Evolutionary conservation across 64 coral and sea anemone species (phyloP).

Genomic region (Acropora yongei): DNA sequence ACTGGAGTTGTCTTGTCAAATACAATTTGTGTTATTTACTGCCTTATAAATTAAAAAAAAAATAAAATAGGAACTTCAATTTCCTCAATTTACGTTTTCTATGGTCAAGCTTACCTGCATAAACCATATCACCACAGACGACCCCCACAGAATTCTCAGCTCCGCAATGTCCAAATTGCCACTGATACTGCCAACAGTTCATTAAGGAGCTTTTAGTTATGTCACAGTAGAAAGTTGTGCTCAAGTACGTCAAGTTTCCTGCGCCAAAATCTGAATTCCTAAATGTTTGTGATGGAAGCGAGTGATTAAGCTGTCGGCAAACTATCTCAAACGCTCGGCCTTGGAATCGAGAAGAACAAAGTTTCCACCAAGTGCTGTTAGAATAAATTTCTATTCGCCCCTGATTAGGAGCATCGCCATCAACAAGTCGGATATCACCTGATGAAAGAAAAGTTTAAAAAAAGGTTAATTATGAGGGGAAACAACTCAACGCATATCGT

Average conservation of each 20-base stretch:
- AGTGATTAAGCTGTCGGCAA: not conserved
- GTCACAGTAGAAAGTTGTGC: not conserved
- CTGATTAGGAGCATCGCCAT: not conserved
- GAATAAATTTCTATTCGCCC: conserved; percentile 15
- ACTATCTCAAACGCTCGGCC: not conserved
- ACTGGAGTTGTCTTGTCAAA: too few relatives aligned
- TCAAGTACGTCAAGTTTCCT: not conserved
- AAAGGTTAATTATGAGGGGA: not conserved
- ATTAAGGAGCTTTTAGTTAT: not conserved
- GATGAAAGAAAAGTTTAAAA: not conserved
- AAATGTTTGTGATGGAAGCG: not conserved
- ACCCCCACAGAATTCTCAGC: not conserved
- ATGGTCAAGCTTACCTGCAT: not conserved
- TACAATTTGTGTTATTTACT: too few relatives aligned
- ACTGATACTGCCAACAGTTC: not conserved
- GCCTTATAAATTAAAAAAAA: too few relatives aligned
- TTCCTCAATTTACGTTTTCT: too few relatives aligned
- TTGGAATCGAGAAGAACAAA: not conserved
- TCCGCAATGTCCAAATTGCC: not conserved
- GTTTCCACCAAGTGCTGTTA: conserved; percentile 3
- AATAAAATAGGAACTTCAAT: too few relatives aligned
- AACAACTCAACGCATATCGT: not conserved
- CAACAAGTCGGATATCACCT: conserved; percentile 15
- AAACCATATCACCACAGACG: not conserved
- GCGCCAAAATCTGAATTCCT: not conserved